These are phyloP conservation scores for Melanotaenia nigrans DNA, from an alignment of 2,797 vertebrate genomes.

Conservation along the genomic window DNA sequence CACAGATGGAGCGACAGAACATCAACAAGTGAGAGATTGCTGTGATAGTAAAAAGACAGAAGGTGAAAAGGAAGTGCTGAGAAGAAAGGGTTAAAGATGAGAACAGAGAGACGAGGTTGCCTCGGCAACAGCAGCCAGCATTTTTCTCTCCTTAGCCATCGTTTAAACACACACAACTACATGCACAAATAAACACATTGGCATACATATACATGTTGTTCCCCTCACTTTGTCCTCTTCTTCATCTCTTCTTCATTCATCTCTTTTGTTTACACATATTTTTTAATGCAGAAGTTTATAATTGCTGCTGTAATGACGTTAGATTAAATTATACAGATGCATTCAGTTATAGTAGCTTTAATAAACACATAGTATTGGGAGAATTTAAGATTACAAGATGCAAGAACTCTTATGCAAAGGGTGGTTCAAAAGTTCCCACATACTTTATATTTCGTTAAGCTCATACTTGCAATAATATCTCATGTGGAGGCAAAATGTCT, in stretches of 20 bases:
- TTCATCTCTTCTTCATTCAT: background rate
- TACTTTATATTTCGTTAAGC: background rate
- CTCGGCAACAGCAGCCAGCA: conserved; percentile 75
- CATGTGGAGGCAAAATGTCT: conserved; percentile 2
- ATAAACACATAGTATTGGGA: background rate
- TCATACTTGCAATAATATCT: background rate
- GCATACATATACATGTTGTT: conserved; percentile 26
- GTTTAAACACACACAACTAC: conserved; percentile 22
- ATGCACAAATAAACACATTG: conserved; percentile 7
- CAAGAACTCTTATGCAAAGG: background rate
- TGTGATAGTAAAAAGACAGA: conserved; percentile 69
- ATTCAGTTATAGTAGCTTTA: conserved; percentile 8
- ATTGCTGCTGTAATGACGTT: background rate
- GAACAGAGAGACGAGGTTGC: conserved; percentile 70
- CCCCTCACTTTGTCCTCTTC: conserved; percentile 1
- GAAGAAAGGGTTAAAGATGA: conserved; percentile 64
- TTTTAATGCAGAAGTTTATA: too few relatives aligned
- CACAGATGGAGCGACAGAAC: conserved; percentile 74
- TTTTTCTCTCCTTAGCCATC: conserved; percentile 57
- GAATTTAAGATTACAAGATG: conserved; percentile 16
- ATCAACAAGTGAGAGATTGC: conserved; percentile 67
- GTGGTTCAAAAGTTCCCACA: background rate
- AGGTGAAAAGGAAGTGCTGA: conserved; percentile 67
- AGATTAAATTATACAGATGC: conserved; percentile 7
- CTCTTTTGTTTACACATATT: background rate